Conservation (phyloP, 2,113 vertebrate species). For the Fregetta grallaria region DNA sequence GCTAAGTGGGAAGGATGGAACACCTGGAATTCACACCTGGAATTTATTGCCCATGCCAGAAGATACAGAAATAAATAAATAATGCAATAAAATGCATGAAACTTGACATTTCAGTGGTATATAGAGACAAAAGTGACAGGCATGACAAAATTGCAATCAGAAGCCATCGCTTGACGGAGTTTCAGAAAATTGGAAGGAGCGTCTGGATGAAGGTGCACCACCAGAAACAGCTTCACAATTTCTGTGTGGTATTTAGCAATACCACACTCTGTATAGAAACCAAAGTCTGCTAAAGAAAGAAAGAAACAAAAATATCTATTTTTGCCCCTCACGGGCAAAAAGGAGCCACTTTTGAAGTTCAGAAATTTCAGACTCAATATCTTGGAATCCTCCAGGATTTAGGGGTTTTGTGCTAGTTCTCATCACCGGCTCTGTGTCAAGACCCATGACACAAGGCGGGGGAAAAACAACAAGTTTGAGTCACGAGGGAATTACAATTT, state of each 20-base stretch:
- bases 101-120: not conserved
- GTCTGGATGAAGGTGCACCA: not conserved
- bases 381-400: not conserved
- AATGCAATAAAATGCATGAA: not conserved
- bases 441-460: not conserved
- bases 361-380: not conserved
- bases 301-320: not conserved
- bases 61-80: too few species aligned
- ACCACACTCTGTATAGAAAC: fast-evolving
- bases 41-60: not conserved
- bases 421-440: not conserved
- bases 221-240: not conserved
- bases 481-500: not conserved
- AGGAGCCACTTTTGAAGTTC: not conserved
- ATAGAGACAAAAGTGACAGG: not conserved
- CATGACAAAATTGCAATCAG: not conserved
- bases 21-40: too few species aligned
- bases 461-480: not conserved
- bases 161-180: not conserved
- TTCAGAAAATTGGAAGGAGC: not conserved
- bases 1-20: not conserved
- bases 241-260: not conserved
- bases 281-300: not conserved
- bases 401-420: not conserved
- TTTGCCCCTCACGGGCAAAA: not conserved